Conservation (phyloP, 1,140 invertebrate species). For the Himalopsyche phryganea region DNA sequence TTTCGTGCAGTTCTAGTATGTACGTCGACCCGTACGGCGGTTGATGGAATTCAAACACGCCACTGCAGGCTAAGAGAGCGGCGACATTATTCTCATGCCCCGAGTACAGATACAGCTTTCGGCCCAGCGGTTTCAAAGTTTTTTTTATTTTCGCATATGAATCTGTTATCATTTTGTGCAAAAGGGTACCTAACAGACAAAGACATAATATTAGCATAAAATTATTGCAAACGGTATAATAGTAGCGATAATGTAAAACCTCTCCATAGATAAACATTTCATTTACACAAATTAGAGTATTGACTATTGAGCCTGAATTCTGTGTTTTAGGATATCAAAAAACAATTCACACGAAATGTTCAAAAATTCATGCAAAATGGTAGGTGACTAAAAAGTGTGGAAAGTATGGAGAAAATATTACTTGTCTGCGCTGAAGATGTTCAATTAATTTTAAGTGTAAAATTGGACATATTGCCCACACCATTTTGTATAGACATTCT, state of each 20-base stretch:
- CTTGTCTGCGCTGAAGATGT: no score
- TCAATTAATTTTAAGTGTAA: no score
- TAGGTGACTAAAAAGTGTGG: no score
- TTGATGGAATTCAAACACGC: conserved; percentile 58
- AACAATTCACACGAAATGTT: no score
- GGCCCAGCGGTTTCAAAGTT: conserved; percentile 33
- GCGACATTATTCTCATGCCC: conserved; percentile 70
- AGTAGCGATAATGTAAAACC: conserved; percentile 1
- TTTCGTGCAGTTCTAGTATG: conserved; percentile 43
- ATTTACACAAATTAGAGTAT: no score
- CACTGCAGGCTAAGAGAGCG: conserved; percentile 58
- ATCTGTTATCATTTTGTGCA: conserved; percentile 55
- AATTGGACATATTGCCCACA: no score
- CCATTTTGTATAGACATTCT: no score
- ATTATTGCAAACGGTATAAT: neutral
- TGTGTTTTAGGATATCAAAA: no score
- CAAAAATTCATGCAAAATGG: no score
- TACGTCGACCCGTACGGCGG: conserved; percentile 54
- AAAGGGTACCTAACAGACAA: conserved; percentile 46
- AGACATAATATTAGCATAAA: conserved; percentile 2
- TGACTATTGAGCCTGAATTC: no score
- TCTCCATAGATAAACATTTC: no score
- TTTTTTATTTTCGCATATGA: conserved; percentile 41
- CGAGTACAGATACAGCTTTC: conserved; percentile 58
- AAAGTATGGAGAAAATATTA: no score